These are phyloP conservation scores for Jacana jacana DNA, from an alignment of 2,113 vertebrate genomes.

Conservation along the genomic window DNA sequence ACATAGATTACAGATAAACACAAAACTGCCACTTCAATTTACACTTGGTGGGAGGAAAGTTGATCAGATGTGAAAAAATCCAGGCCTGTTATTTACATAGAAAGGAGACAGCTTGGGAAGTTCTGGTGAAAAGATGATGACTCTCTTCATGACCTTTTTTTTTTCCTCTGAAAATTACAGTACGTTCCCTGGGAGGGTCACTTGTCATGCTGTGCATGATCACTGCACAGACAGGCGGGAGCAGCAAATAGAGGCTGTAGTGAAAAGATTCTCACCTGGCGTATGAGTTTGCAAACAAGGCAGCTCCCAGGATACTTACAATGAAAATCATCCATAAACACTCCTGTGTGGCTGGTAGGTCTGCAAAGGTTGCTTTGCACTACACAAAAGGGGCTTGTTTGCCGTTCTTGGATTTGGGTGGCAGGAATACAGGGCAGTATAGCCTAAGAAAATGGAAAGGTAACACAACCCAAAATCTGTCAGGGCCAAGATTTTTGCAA, in stretches of 20 bases:
- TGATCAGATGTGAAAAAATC: not conserved
- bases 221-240: not conserved
- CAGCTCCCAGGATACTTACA: not conserved
- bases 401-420: not conserved
- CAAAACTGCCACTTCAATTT: not conserved
- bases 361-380: not conserved
- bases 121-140: not conserved
- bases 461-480: not conserved
- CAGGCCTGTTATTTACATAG: not conserved
- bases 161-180: not conserved
- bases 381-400: not conserved
- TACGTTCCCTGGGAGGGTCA: not conserved
- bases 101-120: not conserved
- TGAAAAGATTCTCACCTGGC: not conserved
- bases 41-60: not conserved
- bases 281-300: not conserved
- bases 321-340: not conserved
- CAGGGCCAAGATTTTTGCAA: not conserved
- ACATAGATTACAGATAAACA: not conserved
- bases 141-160: not conserved
- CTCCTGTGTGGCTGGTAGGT: accelerated
- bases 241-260: not conserved
- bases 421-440: not conserved
- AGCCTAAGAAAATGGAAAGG: not conserved
- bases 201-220: not conserved